Evolutionary conservation across 2,113 vertebrate genomes (phyloP), one percentile per base, ranked within the genome.

Genomic region (Reinhardtius hippoglossoides): DNA sequence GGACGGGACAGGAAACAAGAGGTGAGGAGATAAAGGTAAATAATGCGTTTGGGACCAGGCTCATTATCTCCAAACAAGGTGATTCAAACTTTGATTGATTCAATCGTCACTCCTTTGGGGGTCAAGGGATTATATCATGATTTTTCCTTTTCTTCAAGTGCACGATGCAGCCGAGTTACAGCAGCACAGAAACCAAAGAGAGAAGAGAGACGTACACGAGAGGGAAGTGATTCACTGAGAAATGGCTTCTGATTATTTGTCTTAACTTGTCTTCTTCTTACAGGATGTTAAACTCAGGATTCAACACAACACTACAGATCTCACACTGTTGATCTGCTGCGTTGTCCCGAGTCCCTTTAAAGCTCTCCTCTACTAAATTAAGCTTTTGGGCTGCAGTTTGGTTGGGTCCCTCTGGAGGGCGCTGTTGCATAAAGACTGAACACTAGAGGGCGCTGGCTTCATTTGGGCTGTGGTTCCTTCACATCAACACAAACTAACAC

Each of bases 391-490:
- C 69, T 72, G 78, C 44, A 37, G 69, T 88, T 78, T 8, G 79
- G 57, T 76, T 77, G 1, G 69, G 56, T 63, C 20, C 88, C 87
- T 73, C 70, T 35, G 52, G 85, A 85, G 91, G 91, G 82, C 78
- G 83, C 90, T 88, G 85, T 93, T 94, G 92, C 91, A 93, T 93
- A 91, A 92, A 83, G 67, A 60, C 82, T 83, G 89, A 76, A 84
- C 70, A 26, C 55, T 58, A 62, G 72, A 67, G 55, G 71, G 62
- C 35, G 31, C 70, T 72, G 62, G 50, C 4, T 69, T 78, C 55
- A n/a, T n/a, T 13, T 8, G 69, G 73, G 24, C 27, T 56, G 57
- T 27, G 26, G 9, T 23, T 0, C 9, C 18, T 46, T 55, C 37
- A 2, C 15, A 27, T 58, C 56, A 23, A 20, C 13, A 23, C 1